A percentile compares a stretch with the other conserved stretches of the same genome.
Conservation (phyloP, 2,797 vertebrate species). For the Notolepis coatsorum region DNA sequence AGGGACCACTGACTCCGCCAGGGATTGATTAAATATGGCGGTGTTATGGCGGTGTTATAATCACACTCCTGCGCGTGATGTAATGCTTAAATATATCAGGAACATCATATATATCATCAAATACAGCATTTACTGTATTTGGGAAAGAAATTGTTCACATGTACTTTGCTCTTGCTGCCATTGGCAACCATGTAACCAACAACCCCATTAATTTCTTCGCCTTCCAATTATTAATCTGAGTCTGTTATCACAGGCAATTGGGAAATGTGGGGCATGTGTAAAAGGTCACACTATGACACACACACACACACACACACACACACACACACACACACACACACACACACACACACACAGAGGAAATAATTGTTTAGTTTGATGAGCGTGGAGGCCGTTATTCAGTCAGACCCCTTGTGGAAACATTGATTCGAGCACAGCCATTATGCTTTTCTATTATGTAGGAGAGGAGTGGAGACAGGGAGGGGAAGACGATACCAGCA, state of each 20-base stretch:
- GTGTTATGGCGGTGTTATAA: no score
- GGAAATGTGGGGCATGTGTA: no score
- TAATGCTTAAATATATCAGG: no score
- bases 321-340: constrained; percentile 21
- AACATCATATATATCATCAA: no score
- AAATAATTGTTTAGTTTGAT: constrained; percentile 63
- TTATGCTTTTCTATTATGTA: constrained; percentile 52
- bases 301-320: constrained; percentile 23
- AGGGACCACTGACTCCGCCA: no score
- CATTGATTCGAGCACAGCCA: constrained; percentile 58
- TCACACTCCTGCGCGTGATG: no score
- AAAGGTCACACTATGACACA: no score
- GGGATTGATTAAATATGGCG: no score
- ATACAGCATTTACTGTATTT: no score
- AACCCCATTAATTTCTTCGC: constrained; percentile 30
- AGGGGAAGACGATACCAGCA: constrained; percentile 45
- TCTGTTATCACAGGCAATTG: constrained; percentile 47
- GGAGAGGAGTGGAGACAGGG: constrained; percentile 44
- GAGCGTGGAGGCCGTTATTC: constrained; percentile 63
- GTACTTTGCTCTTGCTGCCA: constrained; percentile 40
- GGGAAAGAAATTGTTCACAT: no score
- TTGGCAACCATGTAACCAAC: constrained; percentile 59
- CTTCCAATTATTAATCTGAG: constrained; percentile 59
- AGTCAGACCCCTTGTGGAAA: constrained; percentile 51
- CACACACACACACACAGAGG: constrained; percentile 25